Percentiles rank a stretch among this genome's conserved stretches.
These are phyloP conservation scores for Metridium senile DNA, from an alignment of 92 coral and sea anemone species.

Conservation along the genomic window DNA sequence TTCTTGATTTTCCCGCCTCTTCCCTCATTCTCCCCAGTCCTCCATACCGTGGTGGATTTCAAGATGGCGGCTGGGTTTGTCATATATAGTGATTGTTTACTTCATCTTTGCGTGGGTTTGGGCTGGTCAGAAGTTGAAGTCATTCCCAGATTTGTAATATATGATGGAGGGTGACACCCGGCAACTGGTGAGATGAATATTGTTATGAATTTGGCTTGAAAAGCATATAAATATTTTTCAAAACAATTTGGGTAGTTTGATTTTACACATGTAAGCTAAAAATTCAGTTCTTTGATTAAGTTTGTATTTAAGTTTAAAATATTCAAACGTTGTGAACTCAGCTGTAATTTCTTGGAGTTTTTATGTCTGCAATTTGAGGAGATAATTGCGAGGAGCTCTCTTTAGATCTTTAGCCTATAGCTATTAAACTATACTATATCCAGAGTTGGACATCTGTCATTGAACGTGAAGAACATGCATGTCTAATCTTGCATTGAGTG, in stretches of 20 bases:
- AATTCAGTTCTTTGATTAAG: neutral
- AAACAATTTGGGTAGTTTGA: neutral
- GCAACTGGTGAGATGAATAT: slow-evolving; percentile 13
- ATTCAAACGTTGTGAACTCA: neutral
- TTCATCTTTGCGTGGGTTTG: slow-evolving; percentile 10
- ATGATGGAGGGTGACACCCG: slow-evolving; percentile 23
- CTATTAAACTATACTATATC: no score
- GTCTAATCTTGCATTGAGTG: no score
- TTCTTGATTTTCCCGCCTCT: slow-evolving; percentile 34
- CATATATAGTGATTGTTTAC: neutral
- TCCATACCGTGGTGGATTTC: neutral
- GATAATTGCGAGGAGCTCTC: no score
- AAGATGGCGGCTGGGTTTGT: slow-evolving; percentile 28
- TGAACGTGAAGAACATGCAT: no score
- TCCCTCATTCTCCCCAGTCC: slow-evolving; percentile 23
- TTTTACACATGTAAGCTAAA: neutral
- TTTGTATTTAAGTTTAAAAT: no score
- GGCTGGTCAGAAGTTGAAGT: neutral
- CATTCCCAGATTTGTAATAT: neutral
- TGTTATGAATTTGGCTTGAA: neutral
- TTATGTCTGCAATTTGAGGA: no score
- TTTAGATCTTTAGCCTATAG: no score
- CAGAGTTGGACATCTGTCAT: no score
- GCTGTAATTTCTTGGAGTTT: no score
- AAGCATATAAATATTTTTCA: neutral